A percentile compares a stretch with the other conserved stretches of the same genome.
These are phyloP conservation scores for Ypsolopha sequella DNA, from an alignment of 2,888 invertebrate genomes.

Conservation along the genomic window DNA sequence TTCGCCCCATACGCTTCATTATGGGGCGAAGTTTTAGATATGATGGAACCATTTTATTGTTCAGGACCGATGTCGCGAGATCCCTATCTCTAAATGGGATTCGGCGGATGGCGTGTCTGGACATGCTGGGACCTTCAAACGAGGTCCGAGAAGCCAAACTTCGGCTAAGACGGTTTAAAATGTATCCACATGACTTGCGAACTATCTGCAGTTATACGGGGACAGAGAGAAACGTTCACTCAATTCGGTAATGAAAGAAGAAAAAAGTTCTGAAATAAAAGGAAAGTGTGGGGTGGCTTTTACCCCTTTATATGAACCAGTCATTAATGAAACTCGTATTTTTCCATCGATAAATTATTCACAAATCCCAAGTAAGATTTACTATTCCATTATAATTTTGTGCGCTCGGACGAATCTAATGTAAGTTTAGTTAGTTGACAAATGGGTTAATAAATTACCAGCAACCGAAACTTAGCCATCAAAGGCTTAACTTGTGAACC, in stretches of 20 bases:
- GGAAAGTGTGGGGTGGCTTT: no score
- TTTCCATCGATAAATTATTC: conserved; percentile 7
- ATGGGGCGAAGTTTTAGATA: conserved; percentile 70
- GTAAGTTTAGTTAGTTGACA: conserved; percentile 25
- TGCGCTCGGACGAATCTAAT: conserved; percentile 19
- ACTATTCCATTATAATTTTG: conserved; percentile 17
- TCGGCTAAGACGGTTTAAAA: background rate
- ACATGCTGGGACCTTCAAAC: background rate
- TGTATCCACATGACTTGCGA: background rate
- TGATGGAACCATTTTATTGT: conserved; percentile 70
- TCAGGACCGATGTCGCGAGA: conserved; percentile 62
- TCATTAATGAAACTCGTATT: conserved; percentile 1
- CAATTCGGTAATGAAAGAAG: background rate
- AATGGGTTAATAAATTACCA: conserved; percentile 37
- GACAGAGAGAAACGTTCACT: background rate
- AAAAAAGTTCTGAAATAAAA: no score
- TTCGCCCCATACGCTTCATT: conserved; percentile 70
- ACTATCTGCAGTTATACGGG: background rate
- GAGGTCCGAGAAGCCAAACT: background rate
- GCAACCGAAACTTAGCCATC: conserved; percentile 29
- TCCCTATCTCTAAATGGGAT: conserved; percentile 64
- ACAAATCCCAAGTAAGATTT: conserved; percentile 3
- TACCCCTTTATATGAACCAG: no score
- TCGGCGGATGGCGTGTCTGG: conserved; percentile 22
- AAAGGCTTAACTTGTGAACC: conserved; percentile 27